phyloP scores from a whole-genome alignment of 1,140 invertebrate genomes.

The Drosophila willistoni region DNA sequence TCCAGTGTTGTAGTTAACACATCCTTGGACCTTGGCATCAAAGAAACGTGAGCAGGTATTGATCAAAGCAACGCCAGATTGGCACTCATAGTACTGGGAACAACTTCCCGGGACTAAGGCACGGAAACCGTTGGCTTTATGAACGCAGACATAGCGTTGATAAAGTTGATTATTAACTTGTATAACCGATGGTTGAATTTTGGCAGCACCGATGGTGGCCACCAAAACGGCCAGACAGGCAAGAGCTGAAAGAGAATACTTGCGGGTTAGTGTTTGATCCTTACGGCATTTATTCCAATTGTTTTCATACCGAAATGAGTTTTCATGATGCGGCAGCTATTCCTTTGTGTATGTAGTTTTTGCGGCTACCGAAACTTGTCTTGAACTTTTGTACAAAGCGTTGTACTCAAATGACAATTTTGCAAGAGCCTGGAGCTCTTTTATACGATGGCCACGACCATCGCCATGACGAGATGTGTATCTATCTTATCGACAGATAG shows the following conservation, averaged over 20 bases:
- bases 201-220: slow-evolving; percentile 44
- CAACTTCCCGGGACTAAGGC: slow-evolving; percentile 75
- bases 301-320: slow-evolving; percentile 46
- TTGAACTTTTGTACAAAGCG: slow-evolving; percentile 35
- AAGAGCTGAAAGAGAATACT: slow-evolving; percentile 41
- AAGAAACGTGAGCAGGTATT: slow-evolving; percentile 60
- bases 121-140: slow-evolving; percentile 62
- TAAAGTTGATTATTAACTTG: slow-evolving; percentile 65
- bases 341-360: slow-evolving; percentile 35
- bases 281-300: neutral
- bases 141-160: slow-evolving; percentile 57
- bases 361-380: slow-evolving; percentile 32
- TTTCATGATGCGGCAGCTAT: slow-evolving; percentile 59
- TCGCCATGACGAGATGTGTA: slow-evolving; percentile 26
- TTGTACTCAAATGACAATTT: slow-evolving; percentile 55
- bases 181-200: slow-evolving; percentile 38
- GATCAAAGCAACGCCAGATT: slow-evolving; percentile 49
- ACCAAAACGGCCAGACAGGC: slow-evolving; percentile 55
- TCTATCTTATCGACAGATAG: slow-evolving; percentile 46
- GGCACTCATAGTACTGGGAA: slow-evolving; percentile 71
- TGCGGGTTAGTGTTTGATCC: slow-evolving; percentile 34
- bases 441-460: slow-evolving; percentile 50
- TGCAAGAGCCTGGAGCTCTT: slow-evolving; percentile 39
- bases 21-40: slow-evolving; percentile 54
- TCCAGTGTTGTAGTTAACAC: slow-evolving; percentile 67